Conservation (phyloP, 1,140 invertebrate species). For the Drosophila subobscura region DNA sequence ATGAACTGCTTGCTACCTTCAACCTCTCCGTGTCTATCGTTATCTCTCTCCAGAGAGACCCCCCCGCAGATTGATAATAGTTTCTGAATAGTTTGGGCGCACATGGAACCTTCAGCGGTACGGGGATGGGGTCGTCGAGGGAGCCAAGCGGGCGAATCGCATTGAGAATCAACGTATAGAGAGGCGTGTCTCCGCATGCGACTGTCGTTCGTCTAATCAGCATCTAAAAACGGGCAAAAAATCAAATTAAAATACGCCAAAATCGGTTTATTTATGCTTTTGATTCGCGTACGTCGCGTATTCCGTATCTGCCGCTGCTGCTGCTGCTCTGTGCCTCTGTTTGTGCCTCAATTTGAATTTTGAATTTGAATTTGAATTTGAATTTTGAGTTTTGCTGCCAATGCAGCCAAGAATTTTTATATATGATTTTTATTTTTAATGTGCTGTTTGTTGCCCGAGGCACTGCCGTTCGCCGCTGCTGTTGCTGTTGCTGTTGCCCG, state of each 20-base stretch:
- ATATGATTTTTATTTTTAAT: slow-evolving; percentile 73
- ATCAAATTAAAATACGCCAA: slow-evolving; percentile 78
- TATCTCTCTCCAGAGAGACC: neutral
- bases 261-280: slow-evolving; percentile 48
- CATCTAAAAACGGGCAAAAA: slow-evolving; percentile 70
- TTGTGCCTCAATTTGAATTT: slow-evolving; percentile 69
- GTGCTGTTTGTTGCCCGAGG: slow-evolving; percentile 40
- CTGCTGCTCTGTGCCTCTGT: neutral
- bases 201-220: slow-evolving; percentile 54
- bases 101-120: slow-evolving; percentile 11
- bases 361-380: slow-evolving; percentile 61
- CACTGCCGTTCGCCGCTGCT: slow-evolving; percentile 10
- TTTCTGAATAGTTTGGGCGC: slow-evolving; percentile 43
- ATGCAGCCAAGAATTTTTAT: slow-evolving; percentile 73
- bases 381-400: slow-evolving; percentile 51
- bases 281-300: neutral
- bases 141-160: slow-evolving; percentile 12
- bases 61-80: slow-evolving; percentile 56
- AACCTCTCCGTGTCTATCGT: neutral
- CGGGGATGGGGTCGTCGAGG: slow-evolving; percentile 5
- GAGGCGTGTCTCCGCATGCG: slow-evolving; percentile 18
- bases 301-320: slow-evolving; percentile 6
- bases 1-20: neutral
- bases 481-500: slow-evolving; percentile 34
- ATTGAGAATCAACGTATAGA: neutral